Percentiles rank a stretch among this genome's conserved stretches.
phyloP scores from a whole-genome alignment of 2,113 vertebrate species.

The Thryonomys swinderianus region DNA sequence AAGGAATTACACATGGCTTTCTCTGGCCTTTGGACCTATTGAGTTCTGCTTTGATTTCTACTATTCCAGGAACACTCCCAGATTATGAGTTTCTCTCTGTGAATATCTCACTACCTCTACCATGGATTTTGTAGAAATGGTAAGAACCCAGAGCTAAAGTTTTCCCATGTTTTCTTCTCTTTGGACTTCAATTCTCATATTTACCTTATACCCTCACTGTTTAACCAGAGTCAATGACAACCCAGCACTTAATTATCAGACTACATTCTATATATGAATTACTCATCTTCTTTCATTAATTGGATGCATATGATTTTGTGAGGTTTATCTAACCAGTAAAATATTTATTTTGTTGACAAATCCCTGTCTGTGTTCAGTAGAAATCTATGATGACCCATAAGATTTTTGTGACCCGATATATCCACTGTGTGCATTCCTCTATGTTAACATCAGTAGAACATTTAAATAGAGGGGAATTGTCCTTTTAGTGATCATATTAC shows the following conservation, averaged over 20 bases:
- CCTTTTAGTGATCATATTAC: background rate
- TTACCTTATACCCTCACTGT: background rate
- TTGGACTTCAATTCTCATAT: background rate
- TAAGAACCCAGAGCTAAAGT: background rate
- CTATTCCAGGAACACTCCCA: background rate
- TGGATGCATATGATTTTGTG: background rate
- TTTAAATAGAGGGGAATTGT: background rate
- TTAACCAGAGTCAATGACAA: background rate
- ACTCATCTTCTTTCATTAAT: background rate
- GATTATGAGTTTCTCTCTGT: background rate
- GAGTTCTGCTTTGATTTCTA: background rate
- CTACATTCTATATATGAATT: background rate
- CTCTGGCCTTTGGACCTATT: background rate
- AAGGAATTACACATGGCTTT: background rate
- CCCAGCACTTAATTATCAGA: background rate
- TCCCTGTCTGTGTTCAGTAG: background rate
- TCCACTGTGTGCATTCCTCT: background rate
- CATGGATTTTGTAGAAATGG: background rate
- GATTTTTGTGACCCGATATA: background rate
- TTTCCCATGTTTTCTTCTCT: background rate
- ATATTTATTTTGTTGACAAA: background rate
- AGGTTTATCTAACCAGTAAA: background rate
- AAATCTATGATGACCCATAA: background rate
- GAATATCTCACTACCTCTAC: background rate
- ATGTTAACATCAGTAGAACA: background rate